Evolutionary conservation across 1,140 invertebrate genomes (phyloP), one percentile per base, ranked within the genome.

Genomic region (Diorhabda sublineata): DNA sequence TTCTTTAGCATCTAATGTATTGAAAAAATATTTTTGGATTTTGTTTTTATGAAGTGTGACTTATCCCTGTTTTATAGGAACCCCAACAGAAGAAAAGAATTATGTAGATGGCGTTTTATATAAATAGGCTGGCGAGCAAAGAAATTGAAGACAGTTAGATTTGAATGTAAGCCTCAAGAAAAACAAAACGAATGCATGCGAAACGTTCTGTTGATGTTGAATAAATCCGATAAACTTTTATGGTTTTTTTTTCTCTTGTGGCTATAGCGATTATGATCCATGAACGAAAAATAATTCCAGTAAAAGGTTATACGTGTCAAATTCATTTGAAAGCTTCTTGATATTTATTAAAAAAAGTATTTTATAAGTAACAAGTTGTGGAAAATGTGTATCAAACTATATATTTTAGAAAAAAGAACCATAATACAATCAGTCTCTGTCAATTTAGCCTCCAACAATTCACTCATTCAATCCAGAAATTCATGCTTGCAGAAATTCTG

Each of bases 31-130:
- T 26, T 26, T 26, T 26, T 26, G 26, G 26, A 2, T 26, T 26
- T 26, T 26, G 26, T 26, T 26, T 26, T 26, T 26, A 26, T 26
- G 26, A 26, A 26, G 26, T 1, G 26, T 26, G 26, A 26, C 26
- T 26, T 26, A 26, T 26, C 26, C 26, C 26, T 26, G 1, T 26
- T 26, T 26, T 52, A 52, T n/a, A 52, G 6, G n/a, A 52, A 52
- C 47, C 47, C n/a, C n/a, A 52, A 52, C n/a, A 52, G n/a, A 52
- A 52, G 47, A n/a, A 52, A 52, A 52, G 47, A 52, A 52, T 52
- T 52, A 52, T 6, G 47, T 52, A 52, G 47, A 52, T 52, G 47
- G 47, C 6, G 47, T 52, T 52, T 52, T 52, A 52, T 52, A 52
- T 52, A 52, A 52, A 52, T 52, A 52, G 47, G 47, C 47, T 52